phyloP scores from a whole-genome alignment of 2,888 invertebrate species.

The Cremastinae sp. region DNA sequence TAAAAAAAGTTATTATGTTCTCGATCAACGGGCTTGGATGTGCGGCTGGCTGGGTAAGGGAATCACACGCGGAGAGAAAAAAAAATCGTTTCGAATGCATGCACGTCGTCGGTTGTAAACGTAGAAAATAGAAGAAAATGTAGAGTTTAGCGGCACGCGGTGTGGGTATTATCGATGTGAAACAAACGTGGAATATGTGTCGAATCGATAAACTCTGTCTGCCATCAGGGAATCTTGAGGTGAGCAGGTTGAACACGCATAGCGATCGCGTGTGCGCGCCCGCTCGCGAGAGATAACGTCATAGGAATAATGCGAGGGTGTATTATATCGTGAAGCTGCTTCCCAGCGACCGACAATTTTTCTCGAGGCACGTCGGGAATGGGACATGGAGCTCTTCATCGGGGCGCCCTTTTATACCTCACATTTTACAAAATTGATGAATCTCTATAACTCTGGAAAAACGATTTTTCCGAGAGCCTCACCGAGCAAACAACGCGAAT shows the following conservation, averaged over 20 bases:
- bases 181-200: constrained; percentile 72
- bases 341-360: constrained; percentile 26
- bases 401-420: too few relatives aligned
- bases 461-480: too few relatives aligned
- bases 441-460: too few relatives aligned
- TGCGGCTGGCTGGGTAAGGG: too few relatives aligned
- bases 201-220: constrained; percentile 73
- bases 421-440: too few relatives aligned
- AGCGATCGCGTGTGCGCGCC: constrained; percentile 16
- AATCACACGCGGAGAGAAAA: not conserved
- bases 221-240: constrained; percentile 43
- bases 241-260: not conserved
- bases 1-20: too few relatives aligned
- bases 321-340: constrained; percentile 17
- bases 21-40: too few relatives aligned
- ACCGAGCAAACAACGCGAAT: too few relatives aligned
- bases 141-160: constrained; percentile 47
- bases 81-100: not conserved
- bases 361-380: constrained; percentile 5
- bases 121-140: constrained; percentile 11
- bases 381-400: too few relatives aligned
- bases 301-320: constrained; percentile 4
- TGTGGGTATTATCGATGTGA: constrained; percentile 68
- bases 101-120: constrained; percentile 1
- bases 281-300: not conserved